Base-by-base conservation (phyloP, 2,113 vertebrate genomes). In the Xenopus laevis region DNA sequence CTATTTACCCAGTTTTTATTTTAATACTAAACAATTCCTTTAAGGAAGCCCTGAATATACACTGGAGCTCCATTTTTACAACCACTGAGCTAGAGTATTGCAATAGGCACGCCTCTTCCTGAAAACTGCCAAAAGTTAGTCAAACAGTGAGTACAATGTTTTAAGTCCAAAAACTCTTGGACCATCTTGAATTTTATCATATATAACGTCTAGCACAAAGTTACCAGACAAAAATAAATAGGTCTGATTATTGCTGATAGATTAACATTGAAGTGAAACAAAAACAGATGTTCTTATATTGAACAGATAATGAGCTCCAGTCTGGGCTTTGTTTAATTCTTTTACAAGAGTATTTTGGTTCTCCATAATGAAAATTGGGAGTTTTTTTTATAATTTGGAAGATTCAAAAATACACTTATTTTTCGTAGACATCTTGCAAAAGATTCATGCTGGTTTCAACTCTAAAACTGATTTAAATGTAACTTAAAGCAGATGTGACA, bases 261-360 rank as follows among this genome's bases (percentile, higher is more conserved):
- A 77, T 77, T 77, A 70, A 46, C 74, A 77, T 77, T 77, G 66
- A 77, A 70, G 74, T 77, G 18, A 64, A 77, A 33, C 66, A 77
- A 63, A 77, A 77, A 69, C 74, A 77, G 66, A 77, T 77, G 74
- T 52, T 64, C 52, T 64, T 57, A 62, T 62, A 77, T 64, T 69
- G 66, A 62, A 77, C 66, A 64, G 66, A 77, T 77, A 77, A 77
- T 77, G 67, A 77, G 59, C 33, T 21, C 13, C 66, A 70, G 59
- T 16, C 67, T 21, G 67, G 40, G 65, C 62, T 75, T 75, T 75
- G 73, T 77, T 69, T 77, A 70, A 64, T 77, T 76, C 15, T 50
- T 70, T 30, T 77, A 64, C 74, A 62, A 5, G 33, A 7, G 33
- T 9, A 69, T 62, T 61, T 44, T 69, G 23, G 40, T 70, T 77